Conservation (phyloP, 2,888 invertebrate genomes). For the Vanessa cardui region DNA sequence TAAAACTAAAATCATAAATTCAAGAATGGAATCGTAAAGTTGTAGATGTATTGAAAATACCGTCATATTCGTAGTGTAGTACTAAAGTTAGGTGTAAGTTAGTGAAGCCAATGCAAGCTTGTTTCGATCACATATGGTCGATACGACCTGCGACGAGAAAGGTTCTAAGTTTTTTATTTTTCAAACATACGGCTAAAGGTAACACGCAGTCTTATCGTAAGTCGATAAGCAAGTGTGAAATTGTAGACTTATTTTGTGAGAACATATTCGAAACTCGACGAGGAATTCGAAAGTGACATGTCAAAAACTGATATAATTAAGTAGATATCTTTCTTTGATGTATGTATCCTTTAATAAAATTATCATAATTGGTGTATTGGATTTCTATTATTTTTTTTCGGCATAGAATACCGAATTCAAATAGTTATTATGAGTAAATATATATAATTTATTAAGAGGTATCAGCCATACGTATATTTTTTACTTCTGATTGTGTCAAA, state of each 20-base stretch:
- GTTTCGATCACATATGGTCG: slow-evolving; percentile 26
- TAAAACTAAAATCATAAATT: too few relatives aligned
- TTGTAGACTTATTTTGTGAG: neutral
- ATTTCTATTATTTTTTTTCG: neutral
- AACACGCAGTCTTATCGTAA: too few relatives aligned
- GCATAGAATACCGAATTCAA: too few relatives aligned
- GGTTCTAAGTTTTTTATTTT: neutral
- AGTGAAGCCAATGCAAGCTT: slow-evolving; percentile 10
- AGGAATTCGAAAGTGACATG: neutral
- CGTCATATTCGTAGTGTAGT: too few relatives aligned
- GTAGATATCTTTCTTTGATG: neutral
- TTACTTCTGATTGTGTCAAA: too few relatives aligned
- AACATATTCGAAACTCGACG: neutral
- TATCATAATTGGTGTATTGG: neutral
- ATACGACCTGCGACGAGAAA: slow-evolving; percentile 2
- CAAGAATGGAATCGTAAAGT: too few relatives aligned
- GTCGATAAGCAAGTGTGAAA: neutral
- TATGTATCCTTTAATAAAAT: neutral
- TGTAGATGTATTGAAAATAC: too few relatives aligned
- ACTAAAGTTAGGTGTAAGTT: neutral
- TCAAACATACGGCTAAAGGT: too few relatives aligned
- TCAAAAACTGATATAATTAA: neutral
- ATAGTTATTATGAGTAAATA: too few relatives aligned
- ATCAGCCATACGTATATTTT: too few relatives aligned
- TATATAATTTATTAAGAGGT: too few relatives aligned